Conservation (phyloP, 2,113 vertebrate genomes). For the Istiophorus platypterus region DNA sequence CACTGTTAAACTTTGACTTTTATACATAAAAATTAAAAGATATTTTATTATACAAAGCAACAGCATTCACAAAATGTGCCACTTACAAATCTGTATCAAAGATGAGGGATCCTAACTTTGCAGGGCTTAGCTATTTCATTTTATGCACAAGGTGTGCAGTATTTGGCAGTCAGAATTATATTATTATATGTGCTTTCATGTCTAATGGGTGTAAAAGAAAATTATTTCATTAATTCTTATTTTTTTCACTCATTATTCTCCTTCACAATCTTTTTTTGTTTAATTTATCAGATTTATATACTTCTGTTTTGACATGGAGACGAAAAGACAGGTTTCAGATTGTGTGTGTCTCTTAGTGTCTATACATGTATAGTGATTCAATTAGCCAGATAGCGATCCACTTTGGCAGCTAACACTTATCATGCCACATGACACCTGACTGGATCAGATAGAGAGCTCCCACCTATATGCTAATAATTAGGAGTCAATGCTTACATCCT, state of each 20-base stretch:
- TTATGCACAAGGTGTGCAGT: neutral
- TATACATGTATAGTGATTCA: neutral
- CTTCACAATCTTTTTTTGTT: neutral
- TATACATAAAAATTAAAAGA: neutral
- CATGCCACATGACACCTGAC: constrained; percentile 24
- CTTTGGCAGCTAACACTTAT: constrained; percentile 21
- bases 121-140: neutral
- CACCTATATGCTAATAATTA: constrained; percentile 36
- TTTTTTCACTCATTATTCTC: neutral
- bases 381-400: neutral
- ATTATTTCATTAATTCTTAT: neutral
- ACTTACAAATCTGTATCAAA: neutral
- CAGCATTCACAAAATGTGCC: neutral
- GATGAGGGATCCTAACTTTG: neutral
- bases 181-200: neutral
- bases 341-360: neutral
- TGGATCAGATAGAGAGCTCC: constrained; percentile 48
- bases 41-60: neutral
- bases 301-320: neutral
- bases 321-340: neutral
- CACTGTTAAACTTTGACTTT: neutral
- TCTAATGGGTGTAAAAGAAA: neutral
- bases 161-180: neutral
- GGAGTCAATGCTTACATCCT: constrained; percentile 48
- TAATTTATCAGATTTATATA: too few species aligned